Evolutionary conservation across 2,888 invertebrate species (phyloP).

Genomic region (Mayetiola destructor): DNA sequence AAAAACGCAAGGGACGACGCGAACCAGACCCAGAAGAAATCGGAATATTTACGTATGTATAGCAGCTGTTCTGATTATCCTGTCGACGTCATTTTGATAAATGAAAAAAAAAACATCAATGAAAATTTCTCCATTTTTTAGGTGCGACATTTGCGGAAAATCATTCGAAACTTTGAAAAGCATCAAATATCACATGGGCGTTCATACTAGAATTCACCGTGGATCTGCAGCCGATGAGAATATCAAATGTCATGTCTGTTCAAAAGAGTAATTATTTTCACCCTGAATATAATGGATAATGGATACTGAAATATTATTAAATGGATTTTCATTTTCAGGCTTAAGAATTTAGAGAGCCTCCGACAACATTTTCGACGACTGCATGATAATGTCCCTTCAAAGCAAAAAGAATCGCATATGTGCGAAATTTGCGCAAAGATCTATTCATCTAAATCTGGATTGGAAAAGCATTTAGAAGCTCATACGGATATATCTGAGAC

Average conservation of each 20-base stretch:
- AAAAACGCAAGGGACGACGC: neutral
- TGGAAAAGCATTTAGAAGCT: neutral
- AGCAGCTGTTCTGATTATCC: neutral
- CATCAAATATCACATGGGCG: neutral
- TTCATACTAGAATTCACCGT: too few relatives aligned
- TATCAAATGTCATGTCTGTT: neutral
- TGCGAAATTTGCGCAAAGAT: neutral
- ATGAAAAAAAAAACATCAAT: neutral
- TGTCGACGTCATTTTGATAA: neutral
- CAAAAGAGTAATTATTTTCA: neutral
- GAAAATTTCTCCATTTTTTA: neutral
- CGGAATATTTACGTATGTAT: neutral
- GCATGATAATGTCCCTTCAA: neutral
- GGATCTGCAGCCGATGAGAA: neutral
- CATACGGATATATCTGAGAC: neutral
- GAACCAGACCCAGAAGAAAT: neutral
- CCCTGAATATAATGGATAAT: neutral
- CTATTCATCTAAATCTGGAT: neutral
- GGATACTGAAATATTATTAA: neutral
- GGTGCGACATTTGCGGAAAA: neutral
- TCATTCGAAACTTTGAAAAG: neutral
- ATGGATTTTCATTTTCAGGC: neutral
- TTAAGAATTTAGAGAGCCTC: neutral
- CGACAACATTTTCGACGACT: neutral
- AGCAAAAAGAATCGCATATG: neutral